Evolutionary conservation across 37 sponge, comb jelly and placozoan genomes (phyloP).

Genomic region (Aphrocallistes beatrix): DNA sequence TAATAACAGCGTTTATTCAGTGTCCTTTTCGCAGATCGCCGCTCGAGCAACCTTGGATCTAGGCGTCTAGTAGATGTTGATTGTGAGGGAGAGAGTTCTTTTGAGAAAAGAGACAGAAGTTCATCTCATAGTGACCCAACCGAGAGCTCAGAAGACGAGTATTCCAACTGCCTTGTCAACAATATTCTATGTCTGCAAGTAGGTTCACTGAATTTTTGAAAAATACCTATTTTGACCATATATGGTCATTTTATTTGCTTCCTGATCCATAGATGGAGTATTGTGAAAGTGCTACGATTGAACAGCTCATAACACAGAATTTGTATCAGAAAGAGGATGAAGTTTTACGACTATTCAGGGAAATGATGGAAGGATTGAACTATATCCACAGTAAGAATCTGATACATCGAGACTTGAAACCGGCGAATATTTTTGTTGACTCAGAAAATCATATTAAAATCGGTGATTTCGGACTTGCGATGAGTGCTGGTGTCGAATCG

Average conservation of each 20-base stretch:
- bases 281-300: conserved; percentile 82
- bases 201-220: background rate
- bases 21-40: background rate
- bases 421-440: conserved; percentile 90
- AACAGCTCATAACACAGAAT: conserved; percentile 57
- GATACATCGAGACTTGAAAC: conserved; percentile 91
- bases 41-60: background rate
- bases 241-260: background rate
- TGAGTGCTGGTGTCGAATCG: background rate
- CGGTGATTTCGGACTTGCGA: conserved; percentile 98
- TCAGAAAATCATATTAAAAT: conserved; percentile 77
- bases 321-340: conserved; percentile 42
- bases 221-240: background rate
- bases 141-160: background rate
- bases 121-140: background rate
- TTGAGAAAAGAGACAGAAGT: background rate
- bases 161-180: background rate
- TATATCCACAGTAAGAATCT: conserved; percentile 85
- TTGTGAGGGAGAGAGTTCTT: background rate
- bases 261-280: conserved; percentile 79
- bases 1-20: background rate
- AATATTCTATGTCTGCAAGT: background rate
- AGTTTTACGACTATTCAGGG: conserved; percentile 69
- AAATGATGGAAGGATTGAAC: conserved; percentile 82
- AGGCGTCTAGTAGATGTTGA: background rate